A percentile compares a stretch with the other conserved stretches of the same genome.
phyloP scores from a whole-genome alignment of 2,888 invertebrate species.

The Sthenelais limicola region DNA sequence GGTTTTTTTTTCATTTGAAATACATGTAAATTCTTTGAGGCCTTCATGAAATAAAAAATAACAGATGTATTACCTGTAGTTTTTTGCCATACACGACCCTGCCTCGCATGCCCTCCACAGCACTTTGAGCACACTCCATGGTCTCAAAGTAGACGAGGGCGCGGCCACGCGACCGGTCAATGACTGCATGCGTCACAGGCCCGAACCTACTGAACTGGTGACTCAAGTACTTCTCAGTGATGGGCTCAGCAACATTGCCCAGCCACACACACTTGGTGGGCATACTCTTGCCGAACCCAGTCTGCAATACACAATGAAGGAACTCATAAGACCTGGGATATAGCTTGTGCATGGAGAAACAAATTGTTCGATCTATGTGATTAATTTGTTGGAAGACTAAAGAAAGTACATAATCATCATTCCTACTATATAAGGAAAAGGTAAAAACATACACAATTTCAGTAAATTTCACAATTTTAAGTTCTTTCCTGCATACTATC shows the following conservation, averaged over 20 bases:
- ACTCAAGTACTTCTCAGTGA: conserved; percentile 90
- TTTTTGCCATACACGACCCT: conserved; percentile 85
- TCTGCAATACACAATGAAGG: conserved; percentile 66
- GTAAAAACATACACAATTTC: no score
- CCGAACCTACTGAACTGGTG: conserved; percentile 87
- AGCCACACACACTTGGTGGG: conserved; percentile 97
- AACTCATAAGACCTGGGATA: no score
- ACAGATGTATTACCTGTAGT: conserved; percentile 80
- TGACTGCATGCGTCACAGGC: conserved; percentile 81
- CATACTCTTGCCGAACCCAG: conserved; percentile 97
- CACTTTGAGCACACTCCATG: conserved; percentile 85
- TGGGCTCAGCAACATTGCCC: conserved; percentile 86
- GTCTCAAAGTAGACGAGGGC: conserved; percentile 95
- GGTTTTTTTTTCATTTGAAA: no score
- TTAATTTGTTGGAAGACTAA: no score
- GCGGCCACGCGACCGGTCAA: conserved; percentile 89
- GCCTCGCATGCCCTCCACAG: conserved; percentile 92
- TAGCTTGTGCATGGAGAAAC: no score
- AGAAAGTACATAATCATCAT: no score
- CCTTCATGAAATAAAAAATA: no score
- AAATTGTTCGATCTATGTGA: no score
- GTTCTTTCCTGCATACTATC: no score
- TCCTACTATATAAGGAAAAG: no score
- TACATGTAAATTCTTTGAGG: no score
- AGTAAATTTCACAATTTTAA: no score